These are phyloP conservation scores for Bombylius major DNA, from an alignment of 2,888 invertebrate genomes.

Conservation along the genomic window DNA sequence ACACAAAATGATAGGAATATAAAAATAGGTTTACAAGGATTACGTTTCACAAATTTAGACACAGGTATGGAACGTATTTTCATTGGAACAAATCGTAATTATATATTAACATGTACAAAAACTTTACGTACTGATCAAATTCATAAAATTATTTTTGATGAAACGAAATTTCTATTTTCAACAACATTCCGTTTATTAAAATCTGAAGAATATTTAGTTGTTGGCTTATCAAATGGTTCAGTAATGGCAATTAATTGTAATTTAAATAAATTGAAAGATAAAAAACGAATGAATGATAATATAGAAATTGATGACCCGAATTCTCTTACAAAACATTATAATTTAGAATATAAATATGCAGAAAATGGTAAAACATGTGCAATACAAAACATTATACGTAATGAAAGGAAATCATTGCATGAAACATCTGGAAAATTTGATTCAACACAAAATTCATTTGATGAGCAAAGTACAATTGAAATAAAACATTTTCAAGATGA, in stretches of 20 bases:
- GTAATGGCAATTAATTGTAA: constrained; percentile 31
- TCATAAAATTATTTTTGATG: constrained; percentile 25
- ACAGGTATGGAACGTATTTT: constrained; percentile 21
- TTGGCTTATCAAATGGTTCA: constrained; percentile 34
- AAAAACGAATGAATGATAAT: not conserved
- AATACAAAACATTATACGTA: constrained; percentile 34
- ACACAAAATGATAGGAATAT: constrained; percentile 15
- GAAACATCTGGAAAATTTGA: not conserved
- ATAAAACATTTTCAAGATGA: not conserved
- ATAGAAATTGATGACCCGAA: not conserved
- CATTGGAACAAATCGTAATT: constrained; percentile 33
- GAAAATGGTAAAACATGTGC: constrained; percentile 33
- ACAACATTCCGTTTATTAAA: constrained; percentile 27
- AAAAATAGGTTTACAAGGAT: constrained; percentile 22
- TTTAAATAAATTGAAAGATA: constrained; percentile 13
- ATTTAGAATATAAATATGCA: constrained; percentile 8
- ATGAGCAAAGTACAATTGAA: constrained; percentile 1
- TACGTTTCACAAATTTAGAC: constrained; percentile 31
- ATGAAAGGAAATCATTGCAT: constrained; percentile 25
- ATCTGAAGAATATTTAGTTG: constrained; percentile 27
- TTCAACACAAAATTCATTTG: not conserved
- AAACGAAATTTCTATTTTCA: constrained; percentile 29
- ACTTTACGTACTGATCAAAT: constrained; percentile 28
- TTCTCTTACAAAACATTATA: not conserved
- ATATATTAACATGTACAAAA: constrained; percentile 29